Conservation (phyloP, 1,140 invertebrate genomes). For the Pogonomyrmex californicus region DNA sequence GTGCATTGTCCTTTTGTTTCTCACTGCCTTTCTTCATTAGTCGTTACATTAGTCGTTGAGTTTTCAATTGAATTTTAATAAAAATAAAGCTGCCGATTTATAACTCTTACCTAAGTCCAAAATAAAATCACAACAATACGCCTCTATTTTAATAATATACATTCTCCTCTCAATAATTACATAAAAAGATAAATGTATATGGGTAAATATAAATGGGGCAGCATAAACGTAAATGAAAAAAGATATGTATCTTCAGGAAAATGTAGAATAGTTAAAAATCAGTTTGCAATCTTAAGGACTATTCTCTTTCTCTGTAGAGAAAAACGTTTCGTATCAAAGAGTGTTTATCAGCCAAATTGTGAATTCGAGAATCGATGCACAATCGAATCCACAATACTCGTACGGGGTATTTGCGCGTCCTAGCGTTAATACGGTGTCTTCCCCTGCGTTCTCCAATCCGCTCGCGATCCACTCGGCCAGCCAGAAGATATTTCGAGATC, state of each 20-base stretch:
- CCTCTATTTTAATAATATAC: background rate
- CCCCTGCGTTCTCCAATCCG: constrained; percentile 22
- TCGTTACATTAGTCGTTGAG: background rate
- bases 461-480: constrained; percentile 54
- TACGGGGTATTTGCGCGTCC: constrained; percentile 7
- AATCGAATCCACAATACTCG: background rate
- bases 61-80: background rate
- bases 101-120: background rate
- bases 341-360: background rate
- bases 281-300: background rate
- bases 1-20: constrained; percentile 32
- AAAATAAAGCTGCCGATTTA: background rate
- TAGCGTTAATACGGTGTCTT: constrained; percentile 28
- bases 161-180: background rate
- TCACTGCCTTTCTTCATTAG: constrained; percentile 12
- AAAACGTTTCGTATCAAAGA: background rate
- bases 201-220: background rate
- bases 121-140: background rate
- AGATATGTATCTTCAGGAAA: background rate
- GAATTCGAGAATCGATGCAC: background rate
- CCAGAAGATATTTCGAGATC: constrained; percentile 75
- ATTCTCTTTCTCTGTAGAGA: background rate
- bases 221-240: too few species aligned
- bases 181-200: background rate
- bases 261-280: background rate